phyloP scores from a whole-genome alignment of 1,140 invertebrate species.

The Laupala kohalensis region DNA sequence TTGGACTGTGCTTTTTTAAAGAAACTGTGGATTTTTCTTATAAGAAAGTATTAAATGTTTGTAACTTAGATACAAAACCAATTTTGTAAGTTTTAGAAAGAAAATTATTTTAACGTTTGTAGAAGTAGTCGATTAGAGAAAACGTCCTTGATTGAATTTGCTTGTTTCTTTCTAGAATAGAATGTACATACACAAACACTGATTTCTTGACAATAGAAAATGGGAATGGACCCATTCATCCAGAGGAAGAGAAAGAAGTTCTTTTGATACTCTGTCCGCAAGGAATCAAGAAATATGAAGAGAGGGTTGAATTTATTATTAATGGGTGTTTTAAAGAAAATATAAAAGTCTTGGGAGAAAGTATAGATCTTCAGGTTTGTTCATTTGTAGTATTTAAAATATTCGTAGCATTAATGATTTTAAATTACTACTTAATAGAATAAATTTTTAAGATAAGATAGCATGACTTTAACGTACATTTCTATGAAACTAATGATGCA shows the following conservation, averaged over 20 bases:
- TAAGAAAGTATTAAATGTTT: slow-evolving; percentile 22
- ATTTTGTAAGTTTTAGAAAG: slow-evolving; percentile 21
- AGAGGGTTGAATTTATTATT: slow-evolving; percentile 23
- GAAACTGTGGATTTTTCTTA: slow-evolving; percentile 20
- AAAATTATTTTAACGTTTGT: neutral
- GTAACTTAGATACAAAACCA: slow-evolving; percentile 24
- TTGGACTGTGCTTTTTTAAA: slow-evolving; percentile 31
- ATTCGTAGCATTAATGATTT: too few relatives aligned
- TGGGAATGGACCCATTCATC: slow-evolving; percentile 17
- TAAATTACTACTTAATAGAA: too few relatives aligned
- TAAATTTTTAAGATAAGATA: too few relatives aligned
- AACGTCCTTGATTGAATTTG: neutral
- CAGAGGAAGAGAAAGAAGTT: slow-evolving; percentile 20
- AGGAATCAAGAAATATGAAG: slow-evolving; percentile 22
- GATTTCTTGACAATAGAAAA: slow-evolving; percentile 21
- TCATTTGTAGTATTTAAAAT: too few relatives aligned
- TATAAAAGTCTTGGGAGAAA: slow-evolving; percentile 28
- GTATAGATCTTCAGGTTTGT: slow-evolving; percentile 19
- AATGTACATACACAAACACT: slow-evolving; percentile 23
- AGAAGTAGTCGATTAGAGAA: neutral
- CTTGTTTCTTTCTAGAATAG: slow-evolving; percentile 22
- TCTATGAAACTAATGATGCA: too few relatives aligned
- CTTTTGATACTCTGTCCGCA: slow-evolving; percentile 27
- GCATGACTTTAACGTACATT: too few relatives aligned
- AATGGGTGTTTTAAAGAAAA: slow-evolving; percentile 20